phyloP scores from a whole-genome alignment of 2,113 vertebrate species.

The Andinoacara biseriatus region DNA sequence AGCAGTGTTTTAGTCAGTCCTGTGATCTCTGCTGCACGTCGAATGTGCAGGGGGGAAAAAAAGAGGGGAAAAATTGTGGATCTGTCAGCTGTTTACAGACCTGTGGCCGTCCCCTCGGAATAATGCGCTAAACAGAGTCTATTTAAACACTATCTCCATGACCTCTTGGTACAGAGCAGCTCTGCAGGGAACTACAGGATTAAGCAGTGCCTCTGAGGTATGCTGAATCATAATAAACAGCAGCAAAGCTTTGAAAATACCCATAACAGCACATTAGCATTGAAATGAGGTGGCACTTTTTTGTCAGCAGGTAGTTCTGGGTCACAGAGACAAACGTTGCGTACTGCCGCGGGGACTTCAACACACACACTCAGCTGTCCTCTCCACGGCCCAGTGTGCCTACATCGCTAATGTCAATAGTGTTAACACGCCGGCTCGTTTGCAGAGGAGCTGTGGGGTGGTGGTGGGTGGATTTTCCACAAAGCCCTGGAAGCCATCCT shows the following conservation, averaged over 20 bases:
- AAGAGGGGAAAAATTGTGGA: not conserved
- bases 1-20: constrained; percentile 8
- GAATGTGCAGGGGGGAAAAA: not conserved
- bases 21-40: not conserved
- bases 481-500: constrained; percentile 28
- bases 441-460: constrained; percentile 21
- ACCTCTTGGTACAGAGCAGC: constrained; percentile 61
- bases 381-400: constrained; percentile 10
- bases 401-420: constrained; percentile 46
- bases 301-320: constrained; percentile 57
- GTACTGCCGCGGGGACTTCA: constrained; percentile 44
- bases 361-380: constrained; percentile 37
- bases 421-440: constrained; percentile 37
- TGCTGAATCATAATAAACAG: constrained; percentile 74
- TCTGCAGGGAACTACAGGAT: constrained; percentile 70
- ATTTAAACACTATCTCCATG: constrained; percentile 74
- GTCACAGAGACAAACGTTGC: constrained; percentile 62
- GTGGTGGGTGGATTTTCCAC: not conserved
- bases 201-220: constrained; percentile 65
- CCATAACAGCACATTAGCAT: constrained; percentile 71
- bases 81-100: constrained; percentile 14
- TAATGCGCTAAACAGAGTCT: constrained; percentile 54
- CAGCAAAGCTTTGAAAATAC: constrained; percentile 57
- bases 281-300: constrained; percentile 68
- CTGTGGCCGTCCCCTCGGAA: constrained; percentile 33